Conservation (phyloP, 2,113 vertebrate species). For the Amblyornis subalaris region DNA sequence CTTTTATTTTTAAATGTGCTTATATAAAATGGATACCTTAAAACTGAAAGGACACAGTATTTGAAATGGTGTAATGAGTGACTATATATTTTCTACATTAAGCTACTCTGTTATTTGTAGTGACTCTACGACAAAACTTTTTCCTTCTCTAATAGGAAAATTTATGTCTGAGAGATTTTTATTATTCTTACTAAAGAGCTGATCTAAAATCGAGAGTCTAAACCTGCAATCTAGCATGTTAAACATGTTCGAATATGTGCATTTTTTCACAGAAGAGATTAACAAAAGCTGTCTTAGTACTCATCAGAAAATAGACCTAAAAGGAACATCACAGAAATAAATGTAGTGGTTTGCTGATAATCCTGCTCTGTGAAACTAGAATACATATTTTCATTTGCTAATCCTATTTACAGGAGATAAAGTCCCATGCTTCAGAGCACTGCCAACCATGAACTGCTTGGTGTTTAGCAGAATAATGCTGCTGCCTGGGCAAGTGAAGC, state of each 20-base stretch:
- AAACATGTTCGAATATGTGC: not conserved
- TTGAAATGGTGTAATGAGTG: not conserved
- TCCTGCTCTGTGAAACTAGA: constrained; percentile 22
- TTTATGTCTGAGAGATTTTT: not conserved
- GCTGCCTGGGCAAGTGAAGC: not conserved
- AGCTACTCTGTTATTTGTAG: not conserved
- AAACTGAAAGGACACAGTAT: not conserved
- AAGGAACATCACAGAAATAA: not conserved
- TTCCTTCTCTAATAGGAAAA: not conserved
- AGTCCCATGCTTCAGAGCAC: not conserved
- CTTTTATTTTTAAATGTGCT: not conserved
- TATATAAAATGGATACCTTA: not conserved
- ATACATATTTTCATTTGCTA: constrained; percentile 38
- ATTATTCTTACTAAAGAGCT: not conserved
- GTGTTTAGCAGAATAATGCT: not conserved
- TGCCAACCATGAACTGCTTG: not conserved
- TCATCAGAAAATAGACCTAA: not conserved
- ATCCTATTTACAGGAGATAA: constrained; percentile 38
- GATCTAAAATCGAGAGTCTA: not conserved
- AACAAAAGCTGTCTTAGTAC: not conserved
- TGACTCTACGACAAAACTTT: not conserved
- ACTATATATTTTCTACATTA: not conserved
- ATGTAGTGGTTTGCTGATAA: not conserved
- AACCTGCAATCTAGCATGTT: not conserved
- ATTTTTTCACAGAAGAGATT: not conserved